Evolutionary conservation across 2,113 vertebrate genomes (phyloP), one percentile per base, ranked within the genome.

Genomic region (Seriola quinqueradiata): DNA sequence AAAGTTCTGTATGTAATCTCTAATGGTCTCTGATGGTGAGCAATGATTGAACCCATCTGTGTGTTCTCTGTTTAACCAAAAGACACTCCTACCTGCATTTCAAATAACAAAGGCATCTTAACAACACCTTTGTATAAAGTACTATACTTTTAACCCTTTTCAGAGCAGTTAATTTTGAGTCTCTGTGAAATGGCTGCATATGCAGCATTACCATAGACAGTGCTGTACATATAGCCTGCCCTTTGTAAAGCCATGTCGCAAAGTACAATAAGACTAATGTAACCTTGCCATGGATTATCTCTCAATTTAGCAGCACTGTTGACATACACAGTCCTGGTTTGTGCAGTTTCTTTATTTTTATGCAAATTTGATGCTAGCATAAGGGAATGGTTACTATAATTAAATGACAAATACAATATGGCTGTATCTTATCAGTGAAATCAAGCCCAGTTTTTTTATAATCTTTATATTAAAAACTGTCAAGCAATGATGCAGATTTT

Each of bases 211-310:
- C 10, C 38, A 60, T 73, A 46, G n/a, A 50, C 66, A 61, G 10
- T 54, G 36, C 71, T 61, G 10, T 28, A 40, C 28, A 42, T 57
- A 28, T 60, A 55, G 14, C 66, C 34, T 60, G 25, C 46, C 50
- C 25, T 75, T 85, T 84, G n/a, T 73, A 73, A 70, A 61, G 48
- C 21, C 2, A 2, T 16, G 34, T 60, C 17, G 16, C 48, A 70
- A 3, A 28, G 25, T 28, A 71, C 69, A 4, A 44, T 72, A 76
- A 76, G 32, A 79, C 57, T 65, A 58, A 79, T n/a, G 21, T 64
- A 79, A 84, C 48, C 23, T 64, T 42, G 48, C 5, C 28, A 64
- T 28, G 19, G 57, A 85, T 88, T 79, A 75, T 25, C 28, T 83
- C 70, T 67, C n/a, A 32, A 64, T 79, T 79, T 70, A 77, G 73